Conservation (phyloP, 1,140 invertebrate genomes). For the Achatina immaculata region DNA sequence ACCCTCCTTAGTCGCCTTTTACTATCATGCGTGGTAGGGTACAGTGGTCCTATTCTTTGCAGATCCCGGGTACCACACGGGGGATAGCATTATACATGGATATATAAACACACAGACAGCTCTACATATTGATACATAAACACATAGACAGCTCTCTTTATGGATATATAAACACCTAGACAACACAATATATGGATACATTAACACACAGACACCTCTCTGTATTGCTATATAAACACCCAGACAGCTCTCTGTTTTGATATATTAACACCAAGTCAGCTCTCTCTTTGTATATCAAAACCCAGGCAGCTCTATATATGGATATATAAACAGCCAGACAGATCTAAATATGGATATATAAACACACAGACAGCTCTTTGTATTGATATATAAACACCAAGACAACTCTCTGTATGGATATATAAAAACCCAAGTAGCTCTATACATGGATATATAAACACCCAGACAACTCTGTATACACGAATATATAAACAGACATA, state of each 20-base stretch:
- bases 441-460: conserved; percentile 2
- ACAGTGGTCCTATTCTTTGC: too few species aligned
- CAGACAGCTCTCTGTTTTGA: too few species aligned
- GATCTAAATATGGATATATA: not conserved
- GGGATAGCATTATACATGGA: not conserved
- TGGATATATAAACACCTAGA: not conserved
- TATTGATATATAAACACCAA: too few species aligned
- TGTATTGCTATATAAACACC: too few species aligned
- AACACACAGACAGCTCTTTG: not conserved
- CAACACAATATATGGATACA: not conserved
- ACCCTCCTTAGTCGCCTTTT: too few species aligned
- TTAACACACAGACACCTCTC: not conserved
- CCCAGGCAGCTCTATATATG: not conserved
- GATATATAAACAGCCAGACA: not conserved
- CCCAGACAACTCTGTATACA: not conserved
- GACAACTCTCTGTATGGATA: too few species aligned
- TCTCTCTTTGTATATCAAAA: not conserved
- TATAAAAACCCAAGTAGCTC: not conserved
- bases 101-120: not conserved
- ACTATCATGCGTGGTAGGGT: too few species aligned
- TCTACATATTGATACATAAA: not conserved
- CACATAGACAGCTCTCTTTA: not conserved
- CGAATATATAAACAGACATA: not conserved
- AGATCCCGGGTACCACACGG: too few species aligned
- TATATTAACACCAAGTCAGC: too few species aligned